Evolutionary conservation across 2,888 invertebrate genomes (phyloP), one percentile per base, ranked within the genome.

Genomic region (Cephus pygmeus): DNA sequence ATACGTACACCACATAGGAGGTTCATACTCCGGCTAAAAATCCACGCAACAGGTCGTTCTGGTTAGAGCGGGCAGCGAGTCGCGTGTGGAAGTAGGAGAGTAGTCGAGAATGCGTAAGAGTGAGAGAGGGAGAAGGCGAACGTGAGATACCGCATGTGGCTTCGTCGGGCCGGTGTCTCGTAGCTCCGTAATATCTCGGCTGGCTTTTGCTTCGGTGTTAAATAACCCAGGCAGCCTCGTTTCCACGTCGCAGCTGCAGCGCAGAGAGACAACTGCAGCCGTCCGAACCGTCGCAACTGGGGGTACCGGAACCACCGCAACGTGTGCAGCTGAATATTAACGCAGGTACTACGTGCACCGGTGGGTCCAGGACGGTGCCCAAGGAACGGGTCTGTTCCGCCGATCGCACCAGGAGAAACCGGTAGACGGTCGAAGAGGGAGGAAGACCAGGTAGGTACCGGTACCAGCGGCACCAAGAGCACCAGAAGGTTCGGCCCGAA

Each of bases 1-100:
- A 73, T 79, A 69, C 76, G 40, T 56, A 77, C 77, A 69, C 73
- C 76, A 40, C 69, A 76, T 31, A 40, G 77, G 69, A 76, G 33
- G 76, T 74, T 73, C 77, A 73, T 69, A 75, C 77, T 81, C 77
- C 73, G 77, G 79, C 77, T 82, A 83, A 82, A 82, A 82, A 82
- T 80, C 79, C 79, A 81, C 78, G 84, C 84, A 85, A 85, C 84
- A 85, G 84, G 84, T 85, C 84, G 84, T 83, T 83, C 80, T 78
- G 74, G 77, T 80, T 76, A 82, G 78, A 78, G 78, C 81, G 77
- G 75, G 76, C 77, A 68, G 56, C 23, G 30, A 76, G 23, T 71
- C 56, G 35, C 73, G 77, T 40, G 79, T 79, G 77, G 69, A 73
- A 71, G 56, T 77, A 35, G 73, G 69, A 78, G 31, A 56, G 75